Percentiles rank a stretch among this genome's conserved stretches.
These are phyloP conservation scores for Phengaris arion DNA, from an alignment of 2,888 invertebrate species.

Conservation along the genomic window DNA sequence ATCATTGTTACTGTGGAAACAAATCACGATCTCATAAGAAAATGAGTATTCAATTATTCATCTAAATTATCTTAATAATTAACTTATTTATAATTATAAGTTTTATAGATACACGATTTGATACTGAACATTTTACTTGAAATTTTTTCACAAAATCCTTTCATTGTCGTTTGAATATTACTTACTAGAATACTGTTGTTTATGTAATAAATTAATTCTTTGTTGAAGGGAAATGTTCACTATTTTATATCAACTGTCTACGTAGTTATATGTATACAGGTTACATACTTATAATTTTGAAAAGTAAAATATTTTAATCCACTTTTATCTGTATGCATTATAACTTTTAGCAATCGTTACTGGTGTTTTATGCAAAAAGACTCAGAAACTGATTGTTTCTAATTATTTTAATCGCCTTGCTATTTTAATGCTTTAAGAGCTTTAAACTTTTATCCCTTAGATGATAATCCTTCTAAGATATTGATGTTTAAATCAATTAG, in stretches of 20 bases:
- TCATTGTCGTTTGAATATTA: not conserved
- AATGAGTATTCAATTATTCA: not conserved
- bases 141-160: not conserved
- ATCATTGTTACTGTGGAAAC: not conserved
- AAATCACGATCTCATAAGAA: not conserved
- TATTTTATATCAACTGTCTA: not conserved
- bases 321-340: not conserved
- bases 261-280: conserved; percentile 16
- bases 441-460: conserved; percentile 25
- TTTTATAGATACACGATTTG: not conserved
- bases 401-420: not conserved
- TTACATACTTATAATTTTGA: not conserved
- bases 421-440: conserved; percentile 14
- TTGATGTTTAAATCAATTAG: not conserved
- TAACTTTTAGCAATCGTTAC: not conserved
- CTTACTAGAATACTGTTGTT: too few relatives aligned
- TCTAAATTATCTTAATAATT: not conserved
- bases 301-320: not conserved
- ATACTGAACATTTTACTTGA: not conserved
- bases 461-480: conserved; percentile 25
- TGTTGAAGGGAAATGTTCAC: conserved; percentile 1
- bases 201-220: not conserved
- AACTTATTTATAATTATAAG: not conserved
- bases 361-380: conserved; percentile 18
- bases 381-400: conserved; percentile 15